Evolutionary conservation across 2,797 vertebrate genomes (phyloP).

Genomic region (Serranus cabrilla): DNA sequence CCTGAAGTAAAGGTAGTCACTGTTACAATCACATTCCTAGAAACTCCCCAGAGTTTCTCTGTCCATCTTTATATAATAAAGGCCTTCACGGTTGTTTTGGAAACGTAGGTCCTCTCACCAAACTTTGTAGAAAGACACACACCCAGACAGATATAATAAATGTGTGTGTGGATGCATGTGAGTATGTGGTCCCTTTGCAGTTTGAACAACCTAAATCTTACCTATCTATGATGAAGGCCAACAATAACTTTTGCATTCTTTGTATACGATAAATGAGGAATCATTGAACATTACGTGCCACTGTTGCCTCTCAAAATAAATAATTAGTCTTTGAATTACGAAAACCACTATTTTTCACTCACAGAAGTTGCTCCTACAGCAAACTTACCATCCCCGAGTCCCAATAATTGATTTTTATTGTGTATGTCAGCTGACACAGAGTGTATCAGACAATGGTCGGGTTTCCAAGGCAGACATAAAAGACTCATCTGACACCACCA

Average conservation of each 20-base stretch:
- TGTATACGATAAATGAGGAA: neutral
- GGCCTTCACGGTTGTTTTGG: neutral
- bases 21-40: neutral
- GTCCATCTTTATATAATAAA: no score
- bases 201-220: no score
- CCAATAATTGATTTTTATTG: conserved; percentile 15
- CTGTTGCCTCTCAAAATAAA: neutral
- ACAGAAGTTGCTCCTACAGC: neutral
- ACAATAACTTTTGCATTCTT: no score
- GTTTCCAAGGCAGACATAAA: conserved; percentile 45
- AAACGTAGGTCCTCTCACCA: no score
- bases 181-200: no score
- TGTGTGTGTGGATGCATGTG: no score
- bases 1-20: neutral
- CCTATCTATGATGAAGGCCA: no score
- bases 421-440: conserved; percentile 17
- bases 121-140: no score
- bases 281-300: neutral
- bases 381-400: neutral
- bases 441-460: conserved; percentile 37
- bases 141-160: no score
- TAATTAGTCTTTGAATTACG: neutral
- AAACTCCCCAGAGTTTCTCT: no score
- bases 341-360: neutral
- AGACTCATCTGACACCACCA: conserved; percentile 54